phyloP scores from a whole-genome alignment of 1,140 invertebrate species.

The Lepidurus arcticus region DNA sequence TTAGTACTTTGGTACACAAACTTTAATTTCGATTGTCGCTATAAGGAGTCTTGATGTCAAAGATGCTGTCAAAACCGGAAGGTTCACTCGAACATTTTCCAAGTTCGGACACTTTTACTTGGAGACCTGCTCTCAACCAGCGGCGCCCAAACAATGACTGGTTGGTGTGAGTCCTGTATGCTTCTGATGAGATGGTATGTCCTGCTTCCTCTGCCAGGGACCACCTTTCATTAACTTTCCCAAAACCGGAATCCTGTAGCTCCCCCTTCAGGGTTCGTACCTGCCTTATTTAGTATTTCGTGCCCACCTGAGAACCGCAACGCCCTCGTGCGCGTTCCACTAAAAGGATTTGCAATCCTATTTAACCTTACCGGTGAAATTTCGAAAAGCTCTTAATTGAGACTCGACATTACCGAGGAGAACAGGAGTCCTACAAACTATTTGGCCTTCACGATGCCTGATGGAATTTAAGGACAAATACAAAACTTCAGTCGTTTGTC shows the following conservation, averaged over 20 bases:
- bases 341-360: not conserved
- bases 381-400: too few species aligned
- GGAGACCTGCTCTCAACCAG: slow-evolving; percentile 12
- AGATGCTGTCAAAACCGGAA: not conserved
- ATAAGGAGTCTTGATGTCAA: not conserved
- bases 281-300: not conserved
- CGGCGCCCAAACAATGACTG: slow-evolving; percentile 17
- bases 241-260: slow-evolving; percentile 11
- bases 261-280: slow-evolving; percentile 4
- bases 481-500: too few species aligned
- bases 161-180: not conserved
- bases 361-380: too few species aligned
- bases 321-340: not conserved
- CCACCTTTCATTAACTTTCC: slow-evolving; percentile 21
- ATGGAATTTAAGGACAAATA: too few species aligned
- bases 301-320: not conserved
- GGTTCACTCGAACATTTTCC: slow-evolving; percentile 14
- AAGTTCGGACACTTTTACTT: slow-evolving; percentile 9
- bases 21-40: not conserved
- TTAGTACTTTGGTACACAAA: not conserved
- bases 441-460: too few species aligned
- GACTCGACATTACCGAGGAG: too few species aligned
- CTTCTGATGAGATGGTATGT: slow-evolving; percentile 4
- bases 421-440: too few species aligned
- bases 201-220: slow-evolving; percentile 12